Percentiles rank a stretch among this genome's conserved stretches.
phyloP scores from a whole-genome alignment of 2,888 invertebrate species.

The Ophion slaviceki region DNA sequence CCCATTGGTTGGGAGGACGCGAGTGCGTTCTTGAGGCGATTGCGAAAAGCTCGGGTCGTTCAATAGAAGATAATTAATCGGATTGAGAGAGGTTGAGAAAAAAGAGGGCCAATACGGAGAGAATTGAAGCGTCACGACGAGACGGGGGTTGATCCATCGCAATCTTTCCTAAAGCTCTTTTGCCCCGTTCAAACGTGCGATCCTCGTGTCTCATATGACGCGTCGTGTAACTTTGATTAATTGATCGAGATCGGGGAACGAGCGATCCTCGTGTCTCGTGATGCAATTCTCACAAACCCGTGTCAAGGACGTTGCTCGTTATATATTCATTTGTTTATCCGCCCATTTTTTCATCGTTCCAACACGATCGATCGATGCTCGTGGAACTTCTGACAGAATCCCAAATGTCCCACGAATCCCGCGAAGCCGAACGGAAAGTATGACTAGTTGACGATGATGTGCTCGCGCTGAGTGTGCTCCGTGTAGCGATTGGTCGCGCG shows the following conservation, averaged over 20 bases:
- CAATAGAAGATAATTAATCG: not conserved
- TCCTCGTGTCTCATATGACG: conserved; percentile 1
- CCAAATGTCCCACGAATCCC: not conserved
- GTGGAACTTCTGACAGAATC: conserved; percentile 27
- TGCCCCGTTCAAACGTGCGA: not conserved
- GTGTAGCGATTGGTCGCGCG: conserved; percentile 5
- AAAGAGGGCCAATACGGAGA: not conserved
- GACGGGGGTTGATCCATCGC: conserved; percentile 14
- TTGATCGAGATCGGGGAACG: conserved; percentile 32
- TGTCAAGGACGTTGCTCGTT: not conserved
- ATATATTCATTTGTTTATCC: not conserved
- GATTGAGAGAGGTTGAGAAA: not conserved
- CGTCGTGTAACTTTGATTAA: conserved; percentile 38
- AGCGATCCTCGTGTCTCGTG: conserved; percentile 7
- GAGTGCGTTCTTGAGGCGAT: not conserved
- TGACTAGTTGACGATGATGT: conserved; percentile 10
- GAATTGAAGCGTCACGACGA: not conserved
- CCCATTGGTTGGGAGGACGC: not conserved
- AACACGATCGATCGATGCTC: conserved; percentile 48
- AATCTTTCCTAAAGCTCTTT: conserved; percentile 4
- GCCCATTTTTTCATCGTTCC: not conserved
- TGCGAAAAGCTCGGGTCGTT: not conserved
- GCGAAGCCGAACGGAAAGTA: not conserved
- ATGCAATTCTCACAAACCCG: conserved; percentile 4
- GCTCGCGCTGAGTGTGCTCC: not conserved